A percentile compares a stretch with the other conserved stretches of the same genome.
Evolutionary conservation across 2,113 vertebrate species (phyloP).

Genomic region (Archocentrus centrarchus): DNA sequence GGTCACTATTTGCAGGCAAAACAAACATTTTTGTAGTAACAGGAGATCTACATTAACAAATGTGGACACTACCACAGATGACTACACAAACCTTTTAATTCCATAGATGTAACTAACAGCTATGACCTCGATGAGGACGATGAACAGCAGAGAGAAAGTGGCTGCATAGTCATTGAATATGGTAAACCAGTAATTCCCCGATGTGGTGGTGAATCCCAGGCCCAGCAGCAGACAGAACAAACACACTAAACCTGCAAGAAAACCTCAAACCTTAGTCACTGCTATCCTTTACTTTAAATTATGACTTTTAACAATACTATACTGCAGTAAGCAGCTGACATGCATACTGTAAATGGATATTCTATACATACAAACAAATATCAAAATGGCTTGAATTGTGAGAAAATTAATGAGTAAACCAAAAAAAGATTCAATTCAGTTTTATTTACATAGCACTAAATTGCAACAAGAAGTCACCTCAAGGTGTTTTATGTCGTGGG

Average conservation of each 20-base stretch:
- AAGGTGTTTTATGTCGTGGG: no score
- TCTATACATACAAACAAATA: no score
- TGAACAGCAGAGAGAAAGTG: slow-evolving; percentile 89
- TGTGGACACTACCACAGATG: not conserved
- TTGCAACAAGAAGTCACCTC: no score
- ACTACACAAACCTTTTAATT: slow-evolving; percentile 83
- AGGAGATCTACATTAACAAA: not conserved
- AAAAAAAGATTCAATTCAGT: no score
- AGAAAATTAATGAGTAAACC: no score
- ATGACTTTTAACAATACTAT: not conserved
- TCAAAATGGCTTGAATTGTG: no score
- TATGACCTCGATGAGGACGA: slow-evolving; percentile 88
- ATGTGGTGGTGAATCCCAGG: slow-evolving; percentile 87
- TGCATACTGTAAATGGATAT: not conserved
- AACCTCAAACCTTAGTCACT: not conserved
- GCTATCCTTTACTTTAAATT: not conserved
- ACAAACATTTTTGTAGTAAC: not conserved
- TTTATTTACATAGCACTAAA: no score
- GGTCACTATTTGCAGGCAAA: not conserved
- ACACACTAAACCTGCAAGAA: slow-evolving; percentile 84
- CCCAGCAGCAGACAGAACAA: slow-evolving; percentile 85
- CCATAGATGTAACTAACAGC: slow-evolving; percentile 91
- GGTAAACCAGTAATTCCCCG: slow-evolving; percentile 95
- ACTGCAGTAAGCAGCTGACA: not conserved
- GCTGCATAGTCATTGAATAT: slow-evolving; percentile 94